A percentile compares a stretch with the other conserved stretches of the same genome.
These are phyloP conservation scores for Melanostoma scalare DNA, from an alignment of 2,888 invertebrate species.

Conservation along the genomic window DNA sequence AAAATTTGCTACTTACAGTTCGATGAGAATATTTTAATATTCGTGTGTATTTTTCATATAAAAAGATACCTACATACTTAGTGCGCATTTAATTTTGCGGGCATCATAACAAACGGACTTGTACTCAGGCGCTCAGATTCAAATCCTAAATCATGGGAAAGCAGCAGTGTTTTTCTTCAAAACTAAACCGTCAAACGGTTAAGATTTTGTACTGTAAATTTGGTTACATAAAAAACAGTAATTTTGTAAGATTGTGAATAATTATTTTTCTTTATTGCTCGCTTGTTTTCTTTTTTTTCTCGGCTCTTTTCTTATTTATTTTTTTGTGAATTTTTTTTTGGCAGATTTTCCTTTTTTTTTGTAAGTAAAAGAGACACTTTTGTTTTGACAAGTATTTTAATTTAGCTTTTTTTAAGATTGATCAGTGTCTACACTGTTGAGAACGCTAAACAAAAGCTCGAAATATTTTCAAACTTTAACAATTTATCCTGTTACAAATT, in stretches of 20 bases:
- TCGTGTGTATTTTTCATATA: conserved; percentile 23
- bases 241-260: conserved; percentile 60
- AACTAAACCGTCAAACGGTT: conserved; percentile 32
- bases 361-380: conserved; percentile 39
- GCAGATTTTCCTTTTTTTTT: conserved; percentile 44
- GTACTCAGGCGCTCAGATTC: conserved; percentile 13
- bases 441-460: conserved; percentile 28
- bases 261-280: conserved; percentile 66
- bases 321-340: conserved; percentile 49
- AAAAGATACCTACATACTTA: conserved; percentile 25
- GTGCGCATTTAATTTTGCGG: conserved; percentile 14
- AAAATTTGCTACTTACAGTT: conserved; percentile 57
- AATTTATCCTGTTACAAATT: conserved; percentile 49
- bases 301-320: conserved; percentile 18
- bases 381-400: conserved; percentile 23
- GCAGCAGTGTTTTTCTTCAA: conserved; percentile 26
- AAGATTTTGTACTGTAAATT: conserved; percentile 30
- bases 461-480: conserved; percentile 55
- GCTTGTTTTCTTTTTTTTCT: conserved; percentile 27
- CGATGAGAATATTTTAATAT: conserved; percentile 39
- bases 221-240: conserved; percentile 56
- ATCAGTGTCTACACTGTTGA: conserved; percentile 13
- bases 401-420: conserved; percentile 6
- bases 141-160: conserved; percentile 10
- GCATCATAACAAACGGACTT: conserved; percentile 21